Percentiles rank a stretch among this genome's conserved stretches.
phyloP scores from a whole-genome alignment of 2,888 invertebrate genomes.

The Stomorhina lunata region DNA sequence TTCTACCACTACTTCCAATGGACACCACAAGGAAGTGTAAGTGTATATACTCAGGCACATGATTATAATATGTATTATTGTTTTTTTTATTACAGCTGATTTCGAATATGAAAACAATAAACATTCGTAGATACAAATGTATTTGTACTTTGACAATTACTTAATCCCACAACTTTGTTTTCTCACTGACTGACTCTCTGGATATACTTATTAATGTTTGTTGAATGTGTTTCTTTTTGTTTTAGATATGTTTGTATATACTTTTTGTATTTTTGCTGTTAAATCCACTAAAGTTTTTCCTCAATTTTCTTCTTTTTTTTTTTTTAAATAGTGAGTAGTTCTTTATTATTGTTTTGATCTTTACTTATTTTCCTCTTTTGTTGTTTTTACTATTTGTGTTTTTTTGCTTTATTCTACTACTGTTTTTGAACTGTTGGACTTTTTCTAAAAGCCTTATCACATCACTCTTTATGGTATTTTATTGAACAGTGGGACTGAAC shows the following conservation, averaged over 20 bases:
- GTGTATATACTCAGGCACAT: not conserved
- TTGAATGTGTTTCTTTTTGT: not conserved
- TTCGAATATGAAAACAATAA: not conserved
- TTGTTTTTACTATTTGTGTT: not conserved
- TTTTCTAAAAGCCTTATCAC: conserved; percentile 34
- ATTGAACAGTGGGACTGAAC: not conserved
- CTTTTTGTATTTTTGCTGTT: not conserved
- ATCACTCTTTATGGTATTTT: not conserved
- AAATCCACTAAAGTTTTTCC: not conserved
- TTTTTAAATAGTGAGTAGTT: not conserved
- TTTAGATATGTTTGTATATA: not conserved
- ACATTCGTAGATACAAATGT: no score
- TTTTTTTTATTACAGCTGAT: not conserved
- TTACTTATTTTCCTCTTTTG: not conserved
- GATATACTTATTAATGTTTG: not conserved
- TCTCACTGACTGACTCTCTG: not conserved
- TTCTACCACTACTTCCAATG: not conserved
- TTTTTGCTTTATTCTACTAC: not conserved
- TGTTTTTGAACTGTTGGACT: conserved; percentile 45
- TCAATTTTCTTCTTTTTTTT: not conserved
- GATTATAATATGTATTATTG: not conserved
- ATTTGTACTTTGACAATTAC: not conserved
- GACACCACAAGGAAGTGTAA: not conserved
- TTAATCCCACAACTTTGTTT: not conserved
- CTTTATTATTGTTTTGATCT: not conserved